These are phyloP conservation scores for Paramormyrops kingsleyae DNA, from an alignment of 2,113 vertebrate species.

Conservation along the genomic window DNA sequence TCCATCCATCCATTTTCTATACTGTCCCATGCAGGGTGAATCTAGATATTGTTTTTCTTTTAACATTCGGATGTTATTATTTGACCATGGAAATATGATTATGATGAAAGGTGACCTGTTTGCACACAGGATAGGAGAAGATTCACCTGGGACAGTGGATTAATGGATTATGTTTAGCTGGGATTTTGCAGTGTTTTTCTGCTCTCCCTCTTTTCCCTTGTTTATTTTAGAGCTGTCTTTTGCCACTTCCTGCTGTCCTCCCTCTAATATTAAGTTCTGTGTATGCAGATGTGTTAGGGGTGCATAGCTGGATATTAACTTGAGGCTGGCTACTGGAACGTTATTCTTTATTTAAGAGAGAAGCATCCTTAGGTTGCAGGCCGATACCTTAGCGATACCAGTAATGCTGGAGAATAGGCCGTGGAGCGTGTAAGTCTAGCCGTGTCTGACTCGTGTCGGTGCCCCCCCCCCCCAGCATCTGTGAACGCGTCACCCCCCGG, in stretches of 20 bases:
- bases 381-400: neutral
- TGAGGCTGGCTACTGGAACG: neutral
- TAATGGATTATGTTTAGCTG: neutral
- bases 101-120: neutral
- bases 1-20: neutral
- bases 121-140: neutral
- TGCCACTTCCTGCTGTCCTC: neutral
- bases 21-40: neutral
- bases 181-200: neutral
- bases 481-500: constrained; percentile 91
- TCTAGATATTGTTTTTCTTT: neutral
- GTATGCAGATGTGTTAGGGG: neutral
- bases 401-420: neutral
- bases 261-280: neutral
- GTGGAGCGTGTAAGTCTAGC: neutral
- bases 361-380: neutral
- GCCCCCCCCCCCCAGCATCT: constrained; percentile 68
- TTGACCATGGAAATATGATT: neutral
- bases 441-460: neutral
- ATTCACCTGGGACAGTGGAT: neutral
- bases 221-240: neutral
- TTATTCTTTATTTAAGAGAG: neutral
- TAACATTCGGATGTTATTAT: neutral
- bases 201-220: neutral
- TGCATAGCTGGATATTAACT: neutral